Evolutionary conservation across 2,888 invertebrate species (phyloP), one percentile per base, ranked within the genome.

Genomic region (Pheosia tremula): DNA sequence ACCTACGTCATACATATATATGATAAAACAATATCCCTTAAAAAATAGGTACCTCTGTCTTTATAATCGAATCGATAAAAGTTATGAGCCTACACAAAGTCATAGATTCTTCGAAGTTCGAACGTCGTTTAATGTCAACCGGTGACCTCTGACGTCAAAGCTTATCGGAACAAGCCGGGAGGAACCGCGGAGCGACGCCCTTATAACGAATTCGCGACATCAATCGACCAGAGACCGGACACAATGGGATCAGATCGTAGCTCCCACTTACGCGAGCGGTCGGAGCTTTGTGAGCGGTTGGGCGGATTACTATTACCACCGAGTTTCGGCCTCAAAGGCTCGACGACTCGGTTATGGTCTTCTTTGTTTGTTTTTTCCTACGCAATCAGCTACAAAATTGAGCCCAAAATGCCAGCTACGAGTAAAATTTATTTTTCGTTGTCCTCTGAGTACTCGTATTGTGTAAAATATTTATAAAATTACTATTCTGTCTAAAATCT

Each of bases 71-170:
- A 43, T 43, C 43, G 43, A 8, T 43, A 43, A 43, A 24, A 24
- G 24, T 24, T 24, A 24, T 24, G 24, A 2, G 24, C 24, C 43
- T 10, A 11, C 47, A 47, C 45, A n/a, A 47, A 47, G n/a, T 10
- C 10, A 4, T 43, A 43, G 43, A 9, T 9, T 6, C 5, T 41
- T 5, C 9, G 9, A 2, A 13, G n/a, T 52, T 36, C 36, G 36
- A 36, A 24, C 24, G 13, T 6, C 4, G 8, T 50, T 61, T 65
- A 66, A 68, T 69, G 75, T 74, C 75, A 77, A 65, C 62, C 60
- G 72, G 74, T 81, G 73, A 77, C 64, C 60, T 69, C 57, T 79
- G 78, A 79, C 80, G 80, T 77, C 77, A 76, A 72, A 63, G 57
- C 66, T 74, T 78, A 74, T 74, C 67, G 67, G 58, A 67, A 69